These are phyloP conservation scores for Cheumatopsyche charites DNA, from an alignment of 1,140 invertebrate genomes.

Conservation along the genomic window DNA sequence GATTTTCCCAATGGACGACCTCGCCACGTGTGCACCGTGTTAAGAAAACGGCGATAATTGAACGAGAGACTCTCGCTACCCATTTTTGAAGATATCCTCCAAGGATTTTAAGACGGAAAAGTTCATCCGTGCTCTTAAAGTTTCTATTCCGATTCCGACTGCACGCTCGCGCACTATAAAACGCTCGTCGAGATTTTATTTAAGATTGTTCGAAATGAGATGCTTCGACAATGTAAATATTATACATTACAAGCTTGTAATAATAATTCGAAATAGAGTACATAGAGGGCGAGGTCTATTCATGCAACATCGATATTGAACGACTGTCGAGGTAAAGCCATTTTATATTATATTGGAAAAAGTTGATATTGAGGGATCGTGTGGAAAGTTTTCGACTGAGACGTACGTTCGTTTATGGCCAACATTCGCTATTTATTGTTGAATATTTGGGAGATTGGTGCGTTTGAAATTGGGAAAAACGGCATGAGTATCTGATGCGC, in stretches of 20 bases:
- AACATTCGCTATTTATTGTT: too few species aligned
- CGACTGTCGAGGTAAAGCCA: too few species aligned
- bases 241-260: too few species aligned
- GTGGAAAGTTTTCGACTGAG: too few species aligned
- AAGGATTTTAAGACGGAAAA: slow-evolving; percentile 7
- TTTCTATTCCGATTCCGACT: slow-evolving; percentile 13
- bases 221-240: too few species aligned
- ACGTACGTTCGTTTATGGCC: too few species aligned
- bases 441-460: too few species aligned
- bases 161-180: slow-evolving; percentile 3
- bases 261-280: too few species aligned
- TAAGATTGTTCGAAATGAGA: neutral
- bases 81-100: slow-evolving; percentile 17
- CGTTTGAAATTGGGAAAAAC: neutral
- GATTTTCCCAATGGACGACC: neutral
- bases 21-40: slow-evolving; percentile 4
- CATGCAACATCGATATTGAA: too few species aligned
- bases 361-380: too few species aligned
- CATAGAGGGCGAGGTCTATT: too few species aligned
- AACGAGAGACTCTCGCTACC: neutral
- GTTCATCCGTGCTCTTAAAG: slow-evolving; percentile 4
- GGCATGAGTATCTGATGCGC: neutral
- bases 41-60: slow-evolving; percentile 15
- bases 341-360: too few species aligned
- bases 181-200: slow-evolving; percentile 26